Evolutionary conservation across 30 jellyfish, hydroid and myxozoan genomes (phyloP).

Genomic region (Pelagia noctiluca): DNA sequence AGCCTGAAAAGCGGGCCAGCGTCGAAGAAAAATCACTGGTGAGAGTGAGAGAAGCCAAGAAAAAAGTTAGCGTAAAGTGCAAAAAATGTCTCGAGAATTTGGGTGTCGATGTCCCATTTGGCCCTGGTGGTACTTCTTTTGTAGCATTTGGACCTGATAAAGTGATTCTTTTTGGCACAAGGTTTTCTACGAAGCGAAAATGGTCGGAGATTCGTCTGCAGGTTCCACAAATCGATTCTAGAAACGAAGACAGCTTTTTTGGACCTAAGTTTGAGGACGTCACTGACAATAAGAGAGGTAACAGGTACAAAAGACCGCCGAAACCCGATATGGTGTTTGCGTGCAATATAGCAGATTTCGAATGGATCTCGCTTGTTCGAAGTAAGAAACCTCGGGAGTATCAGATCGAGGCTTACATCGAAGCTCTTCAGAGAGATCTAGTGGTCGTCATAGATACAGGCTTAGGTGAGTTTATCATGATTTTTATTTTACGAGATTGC

Average conservation of each 20-base stretch:
- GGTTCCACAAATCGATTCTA: conserved; percentile 42
- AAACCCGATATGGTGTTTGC: conserved; percentile 36
- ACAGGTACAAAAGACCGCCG: not conserved
- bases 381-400: conserved; percentile 65
- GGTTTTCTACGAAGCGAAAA: conserved; percentile 38
- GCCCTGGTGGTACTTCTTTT: conserved; percentile 66
- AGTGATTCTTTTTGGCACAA: conserved; percentile 36
- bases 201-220: conserved; percentile 53
- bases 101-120: conserved; percentile 69
- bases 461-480: conserved; percentile 28
- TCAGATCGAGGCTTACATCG: conserved; percentile 78
- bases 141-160: conserved; percentile 65
- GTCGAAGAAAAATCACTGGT: conserved; percentile 17
- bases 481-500: not conserved
- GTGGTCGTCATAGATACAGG: conserved; percentile 81
- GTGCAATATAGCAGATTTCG: conserved; percentile 29
- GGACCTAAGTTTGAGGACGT: not conserved
- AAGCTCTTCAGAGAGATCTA: conserved; percentile 75
- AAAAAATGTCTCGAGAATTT: conserved; percentile 47
- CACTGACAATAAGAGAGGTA: not conserved
- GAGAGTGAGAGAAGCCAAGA: conserved; percentile 52
- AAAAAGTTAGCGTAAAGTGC: conserved; percentile 66
- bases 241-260: conserved; percentile 59
- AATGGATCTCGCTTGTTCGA: conserved; percentile 68
- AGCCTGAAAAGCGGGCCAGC: conserved; percentile 60